Conservation (phyloP, 2,113 vertebrate genomes). For the Otolemur garnettii region DNA sequence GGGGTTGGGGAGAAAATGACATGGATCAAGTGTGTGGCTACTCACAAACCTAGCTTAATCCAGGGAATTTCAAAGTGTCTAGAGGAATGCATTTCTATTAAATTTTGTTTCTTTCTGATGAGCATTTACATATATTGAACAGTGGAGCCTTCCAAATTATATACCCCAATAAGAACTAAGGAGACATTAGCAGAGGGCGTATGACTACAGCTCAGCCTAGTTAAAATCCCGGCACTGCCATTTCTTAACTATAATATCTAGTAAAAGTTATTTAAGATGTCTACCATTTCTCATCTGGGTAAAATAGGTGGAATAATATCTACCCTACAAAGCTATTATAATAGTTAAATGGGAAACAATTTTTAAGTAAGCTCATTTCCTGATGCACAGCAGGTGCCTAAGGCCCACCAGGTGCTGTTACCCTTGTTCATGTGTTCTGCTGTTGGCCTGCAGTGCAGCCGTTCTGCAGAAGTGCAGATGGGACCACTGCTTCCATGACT, state of each 20-base stretch:
- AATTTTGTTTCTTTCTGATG: constrained; percentile 1
- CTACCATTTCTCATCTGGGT: not conserved
- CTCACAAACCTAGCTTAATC: not conserved
- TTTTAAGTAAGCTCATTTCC: not conserved
- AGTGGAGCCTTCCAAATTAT: not conserved
- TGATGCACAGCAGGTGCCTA: not conserved
- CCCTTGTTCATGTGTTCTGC: not conserved
- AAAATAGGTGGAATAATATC: not conserved
- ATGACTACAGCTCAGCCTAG: not conserved
- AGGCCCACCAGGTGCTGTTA: not conserved
- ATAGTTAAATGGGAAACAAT: not conserved
- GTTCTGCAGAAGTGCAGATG: not conserved
- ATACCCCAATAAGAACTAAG: not conserved
- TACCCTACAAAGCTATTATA: not conserved
- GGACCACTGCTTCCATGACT: not conserved
- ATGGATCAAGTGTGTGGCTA: not conserved
- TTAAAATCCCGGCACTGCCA: not conserved
- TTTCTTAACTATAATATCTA: not conserved
- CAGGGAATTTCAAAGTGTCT: not conserved
- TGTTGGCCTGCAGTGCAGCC: not conserved
- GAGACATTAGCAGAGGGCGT: not conserved
- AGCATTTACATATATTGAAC: not conserved
- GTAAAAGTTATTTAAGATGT: not conserved
- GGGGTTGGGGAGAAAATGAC: not conserved
- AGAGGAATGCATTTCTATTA: constrained; percentile 23